These are phyloP conservation scores for Melolontha melolontha DNA, from an alignment of 2,888 invertebrate genomes.

Conservation along the genomic window DNA sequence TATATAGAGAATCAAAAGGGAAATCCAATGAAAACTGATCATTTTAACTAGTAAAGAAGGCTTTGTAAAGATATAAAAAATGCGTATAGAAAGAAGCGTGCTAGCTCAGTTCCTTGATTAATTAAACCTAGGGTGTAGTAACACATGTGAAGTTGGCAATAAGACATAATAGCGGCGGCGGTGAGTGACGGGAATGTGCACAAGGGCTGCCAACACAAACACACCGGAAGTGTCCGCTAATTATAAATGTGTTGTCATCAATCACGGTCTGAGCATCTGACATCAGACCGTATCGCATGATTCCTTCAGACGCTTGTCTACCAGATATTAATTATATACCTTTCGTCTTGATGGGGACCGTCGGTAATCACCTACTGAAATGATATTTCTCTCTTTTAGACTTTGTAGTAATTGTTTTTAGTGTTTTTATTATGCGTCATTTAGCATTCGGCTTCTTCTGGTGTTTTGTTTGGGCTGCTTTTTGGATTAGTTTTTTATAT, in stretches of 20 bases:
- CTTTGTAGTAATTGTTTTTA: slow-evolving; percentile 32
- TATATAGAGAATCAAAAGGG: too few species aligned
- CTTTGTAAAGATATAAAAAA: background rate
- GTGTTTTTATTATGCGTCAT: background rate
- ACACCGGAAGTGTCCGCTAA: slow-evolving; percentile 67
- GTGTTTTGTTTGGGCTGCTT: background rate
- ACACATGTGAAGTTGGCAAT: slow-evolving; percentile 60
- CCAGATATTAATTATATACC: slow-evolving; percentile 43
- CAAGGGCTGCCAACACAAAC: slow-evolving; percentile 64
- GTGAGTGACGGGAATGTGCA: slow-evolving; percentile 60
- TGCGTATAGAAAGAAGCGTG: background rate
- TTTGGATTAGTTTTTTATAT: background rate
- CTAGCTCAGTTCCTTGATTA: slow-evolving; percentile 47
- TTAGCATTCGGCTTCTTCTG: slow-evolving; percentile 2
- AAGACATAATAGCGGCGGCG: slow-evolving; percentile 56
- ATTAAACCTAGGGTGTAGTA: slow-evolving; percentile 48
- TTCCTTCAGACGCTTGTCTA: slow-evolving; percentile 44
- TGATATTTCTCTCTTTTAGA: slow-evolving; percentile 33
- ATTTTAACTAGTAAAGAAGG: too few species aligned
- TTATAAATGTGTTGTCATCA: slow-evolving; percentile 67
- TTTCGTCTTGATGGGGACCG: slow-evolving; percentile 24
- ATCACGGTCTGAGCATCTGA: slow-evolving; percentile 57
- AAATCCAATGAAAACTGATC: too few species aligned
- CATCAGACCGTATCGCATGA: slow-evolving; percentile 48
- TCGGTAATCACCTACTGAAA: slow-evolving; percentile 38